Percentiles rank a stretch among this genome's conserved stretches.
Evolutionary conservation across 2,113 vertebrate species (phyloP).

Genomic region (Neodon shergylaensis): DNA sequence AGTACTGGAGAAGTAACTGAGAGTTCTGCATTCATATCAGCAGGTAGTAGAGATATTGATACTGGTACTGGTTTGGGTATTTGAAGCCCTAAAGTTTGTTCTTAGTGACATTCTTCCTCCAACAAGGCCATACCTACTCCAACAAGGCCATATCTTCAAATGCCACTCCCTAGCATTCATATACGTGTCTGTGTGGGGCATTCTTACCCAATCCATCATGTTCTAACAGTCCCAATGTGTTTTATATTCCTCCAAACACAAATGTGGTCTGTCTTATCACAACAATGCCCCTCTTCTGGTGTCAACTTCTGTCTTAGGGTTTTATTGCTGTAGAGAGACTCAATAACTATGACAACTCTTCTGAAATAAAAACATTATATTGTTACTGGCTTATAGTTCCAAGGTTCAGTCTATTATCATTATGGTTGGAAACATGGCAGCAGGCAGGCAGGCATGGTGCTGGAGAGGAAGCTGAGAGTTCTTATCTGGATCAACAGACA

Average conservation of each 20-base stretch:
- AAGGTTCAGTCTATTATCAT: background rate
- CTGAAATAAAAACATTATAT: background rate
- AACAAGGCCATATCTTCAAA: background rate
- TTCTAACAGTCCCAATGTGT: background rate
- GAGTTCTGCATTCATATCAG: background rate
- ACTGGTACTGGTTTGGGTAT: background rate
- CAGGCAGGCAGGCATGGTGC: background rate
- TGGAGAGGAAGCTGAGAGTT: background rate
- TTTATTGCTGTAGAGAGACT: background rate
- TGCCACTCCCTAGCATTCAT: background rate
- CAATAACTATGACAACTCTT: background rate
- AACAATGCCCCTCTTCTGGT: background rate
- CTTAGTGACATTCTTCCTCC: background rate
- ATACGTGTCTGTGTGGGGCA: background rate
- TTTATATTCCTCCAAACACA: background rate
- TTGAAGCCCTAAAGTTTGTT: background rate
- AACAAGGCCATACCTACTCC: background rate
- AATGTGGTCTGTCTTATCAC: too few relatives aligned
- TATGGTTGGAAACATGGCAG: background rate
- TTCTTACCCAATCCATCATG: background rate
- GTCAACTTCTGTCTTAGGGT: background rate
- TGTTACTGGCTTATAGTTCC: background rate
- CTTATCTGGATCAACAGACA: background rate
- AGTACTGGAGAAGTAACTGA: too few relatives aligned
- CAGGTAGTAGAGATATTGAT: background rate